Evolutionary conservation across 2,888 invertebrate species (phyloP), one percentile per base, ranked within the genome.

Genomic region (Brenthis daphne): DNA sequence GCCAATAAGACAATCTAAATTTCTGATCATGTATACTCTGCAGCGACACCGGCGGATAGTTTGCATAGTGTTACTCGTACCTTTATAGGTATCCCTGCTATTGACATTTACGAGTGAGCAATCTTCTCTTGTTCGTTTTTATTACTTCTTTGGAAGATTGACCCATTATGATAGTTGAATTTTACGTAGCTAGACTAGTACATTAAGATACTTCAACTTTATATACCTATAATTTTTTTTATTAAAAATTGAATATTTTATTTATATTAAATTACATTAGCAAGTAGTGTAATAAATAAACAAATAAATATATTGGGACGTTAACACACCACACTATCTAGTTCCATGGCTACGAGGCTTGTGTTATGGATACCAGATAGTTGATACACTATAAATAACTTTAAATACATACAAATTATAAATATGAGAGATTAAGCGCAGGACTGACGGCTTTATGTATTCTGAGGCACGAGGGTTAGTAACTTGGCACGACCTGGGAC

Each of bases 1-100:
- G 53, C 50, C 51, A 50, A 64, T 50, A 47, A 24, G 47, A 48
- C 37, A 71, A 29, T 66, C 60, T 65, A 24, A 66, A 71, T 66
- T 71, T 71, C 57, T 53, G 60, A 69, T 69, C 68, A 67, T 64
- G 69, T 64, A 55, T 12, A 14, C 54, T 58, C 67, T 37, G 20
- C 51, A 55, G 13, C 66, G 64, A 48, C 16, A 51, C 53, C 60
- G 47, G 56, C 33, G 51, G 24, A 43, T 54, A 65, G 53, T 70
- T 65, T 65, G 67, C 61, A 68, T 68, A 67, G 60, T 13, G 50
- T 57, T 43, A 20, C 51, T 24, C 6, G 6, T 37, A 37, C 37
- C 37, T 8, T 8, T n/a, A n/a, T n/a, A n/a, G n/a, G n/a, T 37
- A 37, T 8, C 37, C 54, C 69, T 69, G 69, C 54, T 54, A 70